phyloP scores from a whole-genome alignment of 2,888 invertebrate species.

The Thymelicus sylvestris region DNA sequence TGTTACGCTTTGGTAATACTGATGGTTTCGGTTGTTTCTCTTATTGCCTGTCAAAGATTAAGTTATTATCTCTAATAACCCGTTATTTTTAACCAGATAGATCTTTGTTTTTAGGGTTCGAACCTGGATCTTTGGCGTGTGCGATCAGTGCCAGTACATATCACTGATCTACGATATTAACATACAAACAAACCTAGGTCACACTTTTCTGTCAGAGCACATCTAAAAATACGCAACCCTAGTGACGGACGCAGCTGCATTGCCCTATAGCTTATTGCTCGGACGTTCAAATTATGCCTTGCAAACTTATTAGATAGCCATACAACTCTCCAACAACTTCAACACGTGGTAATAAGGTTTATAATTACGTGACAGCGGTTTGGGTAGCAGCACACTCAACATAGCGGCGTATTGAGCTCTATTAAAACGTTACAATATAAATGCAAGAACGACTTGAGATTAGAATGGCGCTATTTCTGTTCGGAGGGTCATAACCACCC shows the following conservation, averaged over 20 bases:
- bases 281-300: constrained; percentile 67
- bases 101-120: too few species aligned
- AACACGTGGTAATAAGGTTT: constrained; percentile 43
- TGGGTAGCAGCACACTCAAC: constrained; percentile 43
- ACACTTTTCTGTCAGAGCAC: constrained; percentile 13
- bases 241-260: constrained; percentile 72
- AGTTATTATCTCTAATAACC: too few species aligned
- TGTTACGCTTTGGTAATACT: too few species aligned
- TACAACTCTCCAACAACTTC: constrained; percentile 41
- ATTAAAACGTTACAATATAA: constrained; percentile 60
- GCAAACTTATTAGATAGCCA: constrained; percentile 51
- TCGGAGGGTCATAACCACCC: constrained; percentile 36
- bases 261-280: constrained; percentile 74
- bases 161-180: too few species aligned
- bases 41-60: too few species aligned
- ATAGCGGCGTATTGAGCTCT: constrained; percentile 51
- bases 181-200: constrained; percentile 17
- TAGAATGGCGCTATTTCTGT: constrained; percentile 53
- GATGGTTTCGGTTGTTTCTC: too few species aligned
- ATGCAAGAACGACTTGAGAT: constrained; percentile 56
- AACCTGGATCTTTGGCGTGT: too few species aligned
- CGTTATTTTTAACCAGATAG: too few species aligned
- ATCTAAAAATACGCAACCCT: constrained; percentile 79
- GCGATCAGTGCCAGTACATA: too few species aligned
- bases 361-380: constrained; percentile 46